phyloP scores from a whole-genome alignment of 2,113 vertebrate genomes.

The Gorsachius goisagi region DNA sequence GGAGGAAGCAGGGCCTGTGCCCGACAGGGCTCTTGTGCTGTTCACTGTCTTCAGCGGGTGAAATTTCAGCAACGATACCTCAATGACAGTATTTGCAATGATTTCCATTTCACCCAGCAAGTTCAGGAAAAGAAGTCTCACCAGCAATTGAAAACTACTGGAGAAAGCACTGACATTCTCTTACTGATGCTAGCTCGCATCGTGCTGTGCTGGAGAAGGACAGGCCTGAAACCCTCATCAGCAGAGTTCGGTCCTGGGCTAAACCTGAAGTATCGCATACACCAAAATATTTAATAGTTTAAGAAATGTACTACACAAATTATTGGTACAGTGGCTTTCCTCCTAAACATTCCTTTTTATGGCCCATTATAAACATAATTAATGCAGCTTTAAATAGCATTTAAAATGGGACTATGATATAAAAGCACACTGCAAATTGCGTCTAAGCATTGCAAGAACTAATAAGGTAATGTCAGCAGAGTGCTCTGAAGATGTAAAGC shows the following conservation, averaged over 20 bases:
- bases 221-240: background rate
- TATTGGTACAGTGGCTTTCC: background rate
- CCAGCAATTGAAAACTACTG: background rate
- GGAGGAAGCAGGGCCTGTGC: background rate
- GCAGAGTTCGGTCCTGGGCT: background rate
- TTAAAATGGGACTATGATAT: background rate
- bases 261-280: background rate
- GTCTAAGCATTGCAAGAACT: background rate
- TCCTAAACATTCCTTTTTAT: background rate
- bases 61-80: background rate
- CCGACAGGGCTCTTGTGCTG: background rate
- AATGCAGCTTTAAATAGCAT: background rate
- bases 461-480: background rate
- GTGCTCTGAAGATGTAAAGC: conserved; percentile 12
- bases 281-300: background rate
- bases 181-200: background rate
- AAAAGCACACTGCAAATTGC: background rate
- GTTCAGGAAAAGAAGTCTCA: background rate
- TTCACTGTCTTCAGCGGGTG: background rate
- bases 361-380: background rate
- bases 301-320: background rate
- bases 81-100: background rate
- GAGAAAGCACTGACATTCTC: background rate
- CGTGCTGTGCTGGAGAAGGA: background rate
- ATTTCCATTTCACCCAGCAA: background rate